Evolutionary conservation across 2,113 vertebrate genomes (phyloP).

Genomic region (Scomber scombrus): DNA sequence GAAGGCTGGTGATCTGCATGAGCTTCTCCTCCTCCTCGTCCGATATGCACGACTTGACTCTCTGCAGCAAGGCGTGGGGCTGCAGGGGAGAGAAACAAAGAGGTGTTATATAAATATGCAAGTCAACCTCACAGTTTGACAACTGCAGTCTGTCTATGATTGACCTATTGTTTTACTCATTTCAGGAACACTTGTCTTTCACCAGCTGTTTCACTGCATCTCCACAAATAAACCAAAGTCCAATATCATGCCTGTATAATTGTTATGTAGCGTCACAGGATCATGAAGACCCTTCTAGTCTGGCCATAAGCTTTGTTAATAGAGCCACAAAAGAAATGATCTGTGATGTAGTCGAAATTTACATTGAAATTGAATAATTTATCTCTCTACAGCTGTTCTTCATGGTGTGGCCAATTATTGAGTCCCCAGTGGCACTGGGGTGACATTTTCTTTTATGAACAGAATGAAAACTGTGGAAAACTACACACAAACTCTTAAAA

Average conservation of each 20-base stretch:
- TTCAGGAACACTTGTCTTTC: no score
- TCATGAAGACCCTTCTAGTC: no score
- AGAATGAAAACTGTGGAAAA: neutral
- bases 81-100: conserved; percentile 62
- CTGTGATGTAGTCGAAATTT: no score
- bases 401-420: neutral
- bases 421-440: neutral
- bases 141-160: neutral
- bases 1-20: conserved; percentile 98
- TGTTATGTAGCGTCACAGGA: no score
- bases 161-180: no score
- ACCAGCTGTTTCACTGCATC: no score
- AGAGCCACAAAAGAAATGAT: neutral
- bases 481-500: neutral
- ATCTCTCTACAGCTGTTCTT: neutral
- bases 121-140: neutral
- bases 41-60: conserved; percentile 96
- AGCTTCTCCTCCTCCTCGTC: conserved; percentile 99
- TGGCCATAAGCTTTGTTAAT: neutral
- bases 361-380: neutral
- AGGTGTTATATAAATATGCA: neutral
- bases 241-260: no score
- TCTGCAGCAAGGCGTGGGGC: conserved; percentile 95
- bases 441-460: no score
- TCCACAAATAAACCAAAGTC: no score